Percentiles rank a stretch among this genome's conserved stretches.
phyloP scores from a whole-genome alignment of 2,113 vertebrate genomes.

The Oceanodroma tethys region DNA sequence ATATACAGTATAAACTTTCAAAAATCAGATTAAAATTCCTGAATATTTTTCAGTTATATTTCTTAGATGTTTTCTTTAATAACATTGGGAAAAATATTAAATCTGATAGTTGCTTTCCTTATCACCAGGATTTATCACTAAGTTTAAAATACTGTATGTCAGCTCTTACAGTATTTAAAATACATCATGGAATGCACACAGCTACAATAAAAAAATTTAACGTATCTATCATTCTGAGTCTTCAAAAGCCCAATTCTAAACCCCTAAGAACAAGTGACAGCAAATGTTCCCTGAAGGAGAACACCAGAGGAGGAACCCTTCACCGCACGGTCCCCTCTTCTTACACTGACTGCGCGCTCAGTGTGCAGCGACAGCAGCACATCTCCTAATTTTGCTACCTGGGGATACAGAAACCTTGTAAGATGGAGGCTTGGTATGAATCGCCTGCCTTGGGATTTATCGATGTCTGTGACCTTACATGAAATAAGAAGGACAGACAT shows the following conservation, averaged over 20 bases:
- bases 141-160: neutral
- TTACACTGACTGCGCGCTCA: neutral
- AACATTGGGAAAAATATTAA: neutral
- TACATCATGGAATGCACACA: neutral
- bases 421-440: neutral
- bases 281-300: neutral
- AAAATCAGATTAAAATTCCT: neutral
- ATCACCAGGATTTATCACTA: neutral
- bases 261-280: neutral
- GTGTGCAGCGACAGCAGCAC: fast-evolving
- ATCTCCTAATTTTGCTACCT: neutral
- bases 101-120: neutral
- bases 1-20: neutral
- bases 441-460: neutral
- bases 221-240: neutral
- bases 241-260: neutral
- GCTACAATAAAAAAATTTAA: neutral
- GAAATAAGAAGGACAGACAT: neutral
- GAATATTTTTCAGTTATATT: neutral
- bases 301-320: neutral
- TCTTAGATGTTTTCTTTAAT: neutral
- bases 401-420: neutral
- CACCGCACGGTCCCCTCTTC: fast-evolving
- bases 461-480: neutral
- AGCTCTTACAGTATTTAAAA: neutral